Conservation (phyloP, 2,797 vertebrate species). For the Coccyzus lansbergi region DNA sequence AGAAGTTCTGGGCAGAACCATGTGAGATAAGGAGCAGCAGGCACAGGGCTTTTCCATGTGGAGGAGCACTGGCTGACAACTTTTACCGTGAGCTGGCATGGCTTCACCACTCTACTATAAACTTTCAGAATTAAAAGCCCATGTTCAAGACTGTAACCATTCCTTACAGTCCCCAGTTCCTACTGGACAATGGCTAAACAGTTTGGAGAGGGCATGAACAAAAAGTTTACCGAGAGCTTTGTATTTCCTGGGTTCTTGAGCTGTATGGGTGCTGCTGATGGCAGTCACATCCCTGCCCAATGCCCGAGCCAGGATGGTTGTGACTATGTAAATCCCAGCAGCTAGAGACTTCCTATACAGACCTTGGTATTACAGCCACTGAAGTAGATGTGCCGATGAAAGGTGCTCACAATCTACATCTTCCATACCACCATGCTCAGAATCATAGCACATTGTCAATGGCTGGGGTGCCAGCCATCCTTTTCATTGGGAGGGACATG, state of each 20-base stretch:
- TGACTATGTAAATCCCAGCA: neutral
- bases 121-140: neutral
- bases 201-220: neutral
- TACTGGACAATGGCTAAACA: neutral
- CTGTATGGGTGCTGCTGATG: neutral
- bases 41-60: neutral
- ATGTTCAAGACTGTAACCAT: neutral
- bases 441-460: too few species aligned
- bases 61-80: neutral
- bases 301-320: neutral
- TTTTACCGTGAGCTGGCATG: neutral
- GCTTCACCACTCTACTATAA: neutral
- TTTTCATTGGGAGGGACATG: neutral
- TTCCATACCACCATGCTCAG: neutral
- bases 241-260: neutral
- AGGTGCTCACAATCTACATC: neutral
- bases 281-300: accelerated
- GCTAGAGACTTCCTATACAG: neutral
- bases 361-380: neutral
- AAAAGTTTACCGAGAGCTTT: neutral
- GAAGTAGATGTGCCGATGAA: neutral
- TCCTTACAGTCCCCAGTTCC: neutral
- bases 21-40: neutral
- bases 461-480: neutral
- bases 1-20: neutral